Evolutionary conservation across 2,797 vertebrate genomes (phyloP).

Genomic region (Calcarius lapponicus): DNA sequence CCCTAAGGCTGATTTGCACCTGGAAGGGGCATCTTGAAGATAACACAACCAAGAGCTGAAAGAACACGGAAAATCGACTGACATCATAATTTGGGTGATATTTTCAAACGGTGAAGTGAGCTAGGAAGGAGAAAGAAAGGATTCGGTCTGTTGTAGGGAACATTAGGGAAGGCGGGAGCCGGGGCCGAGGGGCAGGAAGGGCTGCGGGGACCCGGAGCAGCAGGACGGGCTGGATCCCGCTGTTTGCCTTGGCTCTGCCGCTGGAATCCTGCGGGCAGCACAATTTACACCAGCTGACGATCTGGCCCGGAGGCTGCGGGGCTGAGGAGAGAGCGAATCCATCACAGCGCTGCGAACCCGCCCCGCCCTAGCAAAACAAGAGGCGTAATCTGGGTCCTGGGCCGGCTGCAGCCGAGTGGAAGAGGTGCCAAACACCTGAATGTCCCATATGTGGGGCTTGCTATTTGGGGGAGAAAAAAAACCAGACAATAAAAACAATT

Average conservation of each 20-base stretch:
- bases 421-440: slow-evolving; percentile 60
- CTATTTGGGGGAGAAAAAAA: neutral
- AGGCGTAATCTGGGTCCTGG: slow-evolving; percentile 21
- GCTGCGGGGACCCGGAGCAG: neutral
- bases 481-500: slow-evolving; percentile 5
- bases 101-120: neutral
- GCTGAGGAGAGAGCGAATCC: neutral
- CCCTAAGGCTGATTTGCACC: neutral
- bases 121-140: neutral
- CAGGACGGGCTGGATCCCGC: neutral
- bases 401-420: slow-evolving; percentile 6
- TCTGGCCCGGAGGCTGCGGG: neutral
- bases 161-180: neutral
- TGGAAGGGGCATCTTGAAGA: neutral
- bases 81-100: neutral
- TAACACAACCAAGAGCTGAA: neutral
- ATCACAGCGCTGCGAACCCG: neutral
- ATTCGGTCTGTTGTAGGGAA: neutral
- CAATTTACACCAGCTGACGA: slow-evolving; percentile 36
- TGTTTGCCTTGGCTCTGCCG: slow-evolving; percentile 11
- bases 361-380: slow-evolving; percentile 57
- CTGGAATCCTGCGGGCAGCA: neutral
- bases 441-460: neutral
- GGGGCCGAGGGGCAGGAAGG: neutral
- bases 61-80: rapidly evolving